Conservation (phyloP, 1,140 invertebrate genomes). For the Cyclina sinensis region DNA sequence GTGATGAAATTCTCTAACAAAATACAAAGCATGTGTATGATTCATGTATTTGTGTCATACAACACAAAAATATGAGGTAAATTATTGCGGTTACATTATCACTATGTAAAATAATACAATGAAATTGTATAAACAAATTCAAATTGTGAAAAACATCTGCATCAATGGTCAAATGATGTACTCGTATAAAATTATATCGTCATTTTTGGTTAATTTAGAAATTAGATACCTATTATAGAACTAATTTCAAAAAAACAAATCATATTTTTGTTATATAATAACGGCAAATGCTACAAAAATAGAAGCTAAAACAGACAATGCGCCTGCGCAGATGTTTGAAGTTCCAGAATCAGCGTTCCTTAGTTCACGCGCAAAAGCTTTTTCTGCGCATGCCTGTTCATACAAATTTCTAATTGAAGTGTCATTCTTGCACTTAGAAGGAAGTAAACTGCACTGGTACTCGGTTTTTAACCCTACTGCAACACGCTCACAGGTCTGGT, state of each 20-base stretch:
- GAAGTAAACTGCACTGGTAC: slow-evolving; percentile 63
- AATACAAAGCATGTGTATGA: no score
- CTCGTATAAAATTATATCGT: no score
- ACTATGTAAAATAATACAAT: no score
- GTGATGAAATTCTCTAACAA: no score
- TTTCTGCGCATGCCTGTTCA: slow-evolving; percentile 12
- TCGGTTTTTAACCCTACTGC: slow-evolving; percentile 54
- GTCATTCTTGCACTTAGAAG: slow-evolving; percentile 35
- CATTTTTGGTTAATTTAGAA: no score
- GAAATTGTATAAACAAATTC: no score
- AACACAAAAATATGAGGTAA: no score
- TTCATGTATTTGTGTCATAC: no score
- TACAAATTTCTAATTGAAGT: slow-evolving; percentile 38
- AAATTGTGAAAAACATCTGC: no score
- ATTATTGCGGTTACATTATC: no score
- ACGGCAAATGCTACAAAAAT: neutral
- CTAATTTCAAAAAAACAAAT: neutral
- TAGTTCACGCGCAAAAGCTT: slow-evolving; percentile 19
- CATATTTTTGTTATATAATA: neutral
- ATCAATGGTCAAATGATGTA: no score
- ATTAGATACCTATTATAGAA: no score
- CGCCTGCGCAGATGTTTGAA: neutral
- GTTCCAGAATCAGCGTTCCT: neutral
- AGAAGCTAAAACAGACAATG: neutral
- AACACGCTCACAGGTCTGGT: slow-evolving; percentile 16